Base-by-base conservation (phyloP, 2,888 invertebrate genomes). In the Caenorhabditis macrosperma region DNA sequence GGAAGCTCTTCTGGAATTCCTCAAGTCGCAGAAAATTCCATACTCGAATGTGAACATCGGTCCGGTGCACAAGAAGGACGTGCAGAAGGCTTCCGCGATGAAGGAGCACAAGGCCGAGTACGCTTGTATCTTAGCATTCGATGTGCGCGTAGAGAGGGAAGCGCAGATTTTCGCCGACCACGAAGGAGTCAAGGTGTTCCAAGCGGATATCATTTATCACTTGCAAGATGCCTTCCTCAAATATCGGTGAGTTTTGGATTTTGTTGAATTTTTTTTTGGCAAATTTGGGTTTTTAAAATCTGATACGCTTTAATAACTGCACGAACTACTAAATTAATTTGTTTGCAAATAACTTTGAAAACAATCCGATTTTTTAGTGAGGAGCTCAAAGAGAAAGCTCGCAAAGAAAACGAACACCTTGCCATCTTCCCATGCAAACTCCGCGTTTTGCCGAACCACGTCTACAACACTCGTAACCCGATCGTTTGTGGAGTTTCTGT, bases 61-160 rank as follows among this genome's bases (percentile, higher is more conserved):
- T 15, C 99, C 99, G 33, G 97, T 99, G 67, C 99, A 98, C 88
- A 98, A 96, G 92, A 95, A 95, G 91, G 99, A 99, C 92, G 97
- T 99, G 50, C 98, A 98, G 96, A 97, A 96, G 91, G 97, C 98
- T 22, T 97, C 98, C n/a, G 96, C 95, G 85, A 99, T 99, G 99
- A 92, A 99, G 93, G 98, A 99, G 91, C 97, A 97, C 92, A 97
- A 98, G 91, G 94, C 95, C 77, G 95, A 96, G 94, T 88, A 94
- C 92, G 98, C 99, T 60, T 95, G 96, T 75, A 98, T 99, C 91
- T 93, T 99, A 87, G 99, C 99, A n/a, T 99, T 99, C 91, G 99
- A 99, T 92, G 99, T 99, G 22, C 85, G 85, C 26, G 94, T 98
- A 69, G 99, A 99, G 91, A 94, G 95, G 76, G 99, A 99, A 91